Base-by-base conservation (phyloP, 2,113 vertebrate species). In the Percina caprodes region DNA sequence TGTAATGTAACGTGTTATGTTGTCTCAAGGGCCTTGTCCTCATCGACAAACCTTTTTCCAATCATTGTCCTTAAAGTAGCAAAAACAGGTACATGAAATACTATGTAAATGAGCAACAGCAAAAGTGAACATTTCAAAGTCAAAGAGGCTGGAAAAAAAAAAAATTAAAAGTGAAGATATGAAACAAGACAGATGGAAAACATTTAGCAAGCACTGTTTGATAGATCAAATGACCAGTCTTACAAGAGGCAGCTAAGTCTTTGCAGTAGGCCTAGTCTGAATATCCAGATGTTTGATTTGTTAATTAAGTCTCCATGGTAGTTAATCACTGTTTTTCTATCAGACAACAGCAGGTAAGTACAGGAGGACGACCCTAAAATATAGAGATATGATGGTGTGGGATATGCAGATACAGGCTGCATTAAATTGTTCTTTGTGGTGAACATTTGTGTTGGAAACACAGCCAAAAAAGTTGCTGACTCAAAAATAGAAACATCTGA, bases 201-300 rank as follows among this genome's bases (percentile, higher is more conserved):
- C 66, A 67, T 69, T 76, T 83, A 45, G 33, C 49, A 62, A 42
- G 62, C 82, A 76, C 69, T 65, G 88, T 87, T 89, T 89, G 87
- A 92, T 83, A 83, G 68, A 89, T 93, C 84, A 91, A 92, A 91
- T 89, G 82, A 70, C 84, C 83, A 87, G 60, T 83, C 71, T 80
- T 85, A 88, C 45, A 69, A 85, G 83, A 86, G 74, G 82, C 65
- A 69, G 80, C 77, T 69, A 74, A 79, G 62, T 42, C 74, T 84
- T 72, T 73, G 74, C 80, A 90, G 81, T 77, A 83, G 86, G 81
- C 87, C 72, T 74, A 81, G 73, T 89, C 84, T 89, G 89, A 91
- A 91, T 88, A 91, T 92, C 91, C 94, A 94, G 93, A 94, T 95
- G 94, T 93, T 92, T 93, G 92, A 93, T 93, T 91, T 91, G 90